These are phyloP conservation scores for Harpalus rubripes DNA, from an alignment of 2,888 invertebrate species.

Conservation along the genomic window DNA sequence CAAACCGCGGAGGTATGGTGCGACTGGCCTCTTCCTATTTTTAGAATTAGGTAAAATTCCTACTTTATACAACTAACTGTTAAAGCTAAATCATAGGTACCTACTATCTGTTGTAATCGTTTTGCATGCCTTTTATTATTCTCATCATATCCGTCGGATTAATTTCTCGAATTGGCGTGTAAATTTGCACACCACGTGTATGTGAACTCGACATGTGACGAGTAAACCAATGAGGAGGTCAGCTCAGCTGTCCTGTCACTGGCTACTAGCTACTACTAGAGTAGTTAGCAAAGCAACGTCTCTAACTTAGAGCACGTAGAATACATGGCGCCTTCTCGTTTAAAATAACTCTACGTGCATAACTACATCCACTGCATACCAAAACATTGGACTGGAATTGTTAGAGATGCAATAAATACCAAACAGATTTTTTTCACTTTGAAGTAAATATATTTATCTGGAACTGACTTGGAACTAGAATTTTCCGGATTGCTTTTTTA, in stretches of 20 bases:
- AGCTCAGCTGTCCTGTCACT: slow-evolving; percentile 22
- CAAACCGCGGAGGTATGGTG: too few species aligned
- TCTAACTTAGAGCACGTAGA: slow-evolving; percentile 45
- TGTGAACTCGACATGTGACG: slow-evolving; percentile 53
- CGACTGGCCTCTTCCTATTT: too few species aligned
- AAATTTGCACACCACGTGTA: slow-evolving; percentile 39
- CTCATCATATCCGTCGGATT: background rate
- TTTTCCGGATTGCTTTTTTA: background rate
- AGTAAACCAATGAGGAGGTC: slow-evolving; percentile 24
- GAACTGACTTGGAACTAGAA: background rate
- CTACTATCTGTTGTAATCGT: background rate
- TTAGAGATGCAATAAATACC: background rate
- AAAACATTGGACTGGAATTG: slow-evolving; percentile 20
- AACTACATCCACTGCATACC: slow-evolving; percentile 9
- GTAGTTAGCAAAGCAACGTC: slow-evolving; percentile 12
- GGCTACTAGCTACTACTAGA: slow-evolving; percentile 5
- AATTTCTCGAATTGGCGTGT: slow-evolving; percentile 25
- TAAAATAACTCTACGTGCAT: slow-evolving; percentile 41
- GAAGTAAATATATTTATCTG: too few species aligned
- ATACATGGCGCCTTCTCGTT: slow-evolving; percentile 54
- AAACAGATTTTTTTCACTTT: background rate
- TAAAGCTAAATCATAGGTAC: background rate
- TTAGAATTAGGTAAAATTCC: too few species aligned
- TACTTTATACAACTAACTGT: too few species aligned
- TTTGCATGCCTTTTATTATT: background rate